Base-by-base conservation (phyloP, 2,113 vertebrate genomes). In the Coracopsis vasa region DNA sequence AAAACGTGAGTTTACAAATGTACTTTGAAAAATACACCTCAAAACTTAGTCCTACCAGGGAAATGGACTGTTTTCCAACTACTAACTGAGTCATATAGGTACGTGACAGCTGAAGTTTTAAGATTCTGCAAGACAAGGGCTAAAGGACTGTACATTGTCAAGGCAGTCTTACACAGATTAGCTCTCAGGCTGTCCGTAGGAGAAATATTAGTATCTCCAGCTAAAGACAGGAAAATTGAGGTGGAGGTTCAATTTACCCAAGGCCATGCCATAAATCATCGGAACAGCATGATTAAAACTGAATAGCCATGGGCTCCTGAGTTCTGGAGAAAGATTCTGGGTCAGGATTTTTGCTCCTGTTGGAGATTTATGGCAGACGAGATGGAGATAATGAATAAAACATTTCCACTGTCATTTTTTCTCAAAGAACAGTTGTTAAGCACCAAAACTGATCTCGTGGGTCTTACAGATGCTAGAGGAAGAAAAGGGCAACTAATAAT, bases 311-410 rank as follows among this genome's bases (percentile, higher is more conserved):
- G 29, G 92, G 83, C 73, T 94, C 66, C 29, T 0, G 7, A 80
- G 66, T 87, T 81, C 84, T 84, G 78, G 31, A 91, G 86, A 80
- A 85, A 73, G 62, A 91, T 37, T 84, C 56, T 28, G 80, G 91
- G 86, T 94, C 73, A 86, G 58, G 62, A 95, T 42, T 92, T 88
- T 75, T 93, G 65, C 56, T 92, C 31, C 58, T 89, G 65, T 54
- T 81, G 75, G 54, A 94, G 69, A 93, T 95, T 95, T 93, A 95
- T 92, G 61, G 78, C 69, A 79, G 65, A 74, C 20, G 24, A 96
- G 86, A 94, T 88, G 23, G 24, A 96, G 89, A 94, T 88, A 91
- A 93, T 45, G 80, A 95, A 86, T 91, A 86, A 86, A 92, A 90
- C 39, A 74, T 64, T 88, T 84, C 41, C 44, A 60, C 33, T 1